These are phyloP conservation scores for Darevskia mixta DNA, from an alignment of 2,797 vertebrate genomes.

Conservation along the genomic window DNA sequence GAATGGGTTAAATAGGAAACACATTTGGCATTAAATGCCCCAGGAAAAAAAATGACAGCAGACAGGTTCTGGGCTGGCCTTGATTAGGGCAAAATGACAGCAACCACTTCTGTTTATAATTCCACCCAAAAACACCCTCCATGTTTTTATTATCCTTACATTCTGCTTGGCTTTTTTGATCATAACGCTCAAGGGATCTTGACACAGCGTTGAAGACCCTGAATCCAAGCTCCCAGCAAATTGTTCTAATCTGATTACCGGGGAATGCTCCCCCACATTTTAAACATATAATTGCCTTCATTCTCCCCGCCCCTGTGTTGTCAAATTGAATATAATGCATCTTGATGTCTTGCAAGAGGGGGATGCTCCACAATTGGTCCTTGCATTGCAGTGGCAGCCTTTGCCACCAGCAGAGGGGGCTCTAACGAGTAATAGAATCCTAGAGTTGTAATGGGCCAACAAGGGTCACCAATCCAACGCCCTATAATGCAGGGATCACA, in stretches of 20 bases:
- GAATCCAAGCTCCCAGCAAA: conserved; percentile 27
- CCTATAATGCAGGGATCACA: too few relatives aligned
- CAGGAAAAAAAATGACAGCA: too few relatives aligned
- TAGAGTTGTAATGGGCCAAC: too few relatives aligned
- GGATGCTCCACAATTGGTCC: too few relatives aligned
- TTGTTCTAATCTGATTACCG: neutral
- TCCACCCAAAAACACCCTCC: conserved; percentile 52
- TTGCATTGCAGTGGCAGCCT: too few relatives aligned
- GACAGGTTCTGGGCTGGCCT: conserved; percentile 70
- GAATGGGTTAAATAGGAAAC: conserved; percentile 77
- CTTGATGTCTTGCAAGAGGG: too few relatives aligned
- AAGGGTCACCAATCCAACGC: too few relatives aligned
- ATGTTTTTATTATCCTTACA: conserved; percentile 7
- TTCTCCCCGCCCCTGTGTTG: neutral
- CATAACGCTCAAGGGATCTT: conserved; percentile 50
- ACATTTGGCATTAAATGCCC: too few relatives aligned
- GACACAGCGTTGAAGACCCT: conserved; percentile 27
- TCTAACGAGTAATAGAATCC: too few relatives aligned
- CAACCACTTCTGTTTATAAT: conserved; percentile 62
- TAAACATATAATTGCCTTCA: neutral
- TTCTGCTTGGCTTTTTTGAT: conserved; percentile 39
- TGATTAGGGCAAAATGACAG: conserved; percentile 70
- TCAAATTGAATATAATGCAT: too few relatives aligned
- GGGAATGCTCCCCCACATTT: conserved; percentile 22
- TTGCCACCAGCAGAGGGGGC: too few relatives aligned